Evolutionary conservation across 2,797 vertebrate genomes (phyloP).

Genomic region (Cercopithecus mitis): DNA sequence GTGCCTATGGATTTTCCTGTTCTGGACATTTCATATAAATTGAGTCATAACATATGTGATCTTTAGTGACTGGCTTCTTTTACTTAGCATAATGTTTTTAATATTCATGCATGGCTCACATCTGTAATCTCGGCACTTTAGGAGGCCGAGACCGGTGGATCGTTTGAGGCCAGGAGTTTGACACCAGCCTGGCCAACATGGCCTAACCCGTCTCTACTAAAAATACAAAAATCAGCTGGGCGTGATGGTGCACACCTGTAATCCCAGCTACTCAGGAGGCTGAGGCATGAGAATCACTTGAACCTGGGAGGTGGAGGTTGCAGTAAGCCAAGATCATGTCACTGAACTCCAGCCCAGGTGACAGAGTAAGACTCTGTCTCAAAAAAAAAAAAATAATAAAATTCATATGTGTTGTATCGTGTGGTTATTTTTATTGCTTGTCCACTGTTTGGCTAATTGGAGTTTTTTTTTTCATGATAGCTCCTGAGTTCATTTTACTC

Average conservation of each 20-base stretch:
- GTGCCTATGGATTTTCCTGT: not conserved
- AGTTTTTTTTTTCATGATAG: not conserved
- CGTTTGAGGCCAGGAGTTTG: not conserved
- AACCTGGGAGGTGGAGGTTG: not conserved
- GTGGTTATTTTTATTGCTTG: not conserved
- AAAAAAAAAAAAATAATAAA: not conserved
- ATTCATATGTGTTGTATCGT: not conserved
- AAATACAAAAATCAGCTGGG: not conserved
- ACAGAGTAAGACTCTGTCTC: not conserved
- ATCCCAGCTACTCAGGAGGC: not conserved
- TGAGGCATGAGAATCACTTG: not conserved
- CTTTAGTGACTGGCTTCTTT: not conserved
- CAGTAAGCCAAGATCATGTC: not conserved
- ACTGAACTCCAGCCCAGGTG: not conserved
- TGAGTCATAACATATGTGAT: not conserved
- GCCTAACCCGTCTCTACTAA: not conserved
- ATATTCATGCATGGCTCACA: not conserved
- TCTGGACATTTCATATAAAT: not conserved
- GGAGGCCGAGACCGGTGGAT: not conserved
- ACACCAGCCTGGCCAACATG: not conserved
- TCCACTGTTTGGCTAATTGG: not conserved
- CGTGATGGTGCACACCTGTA: not conserved
- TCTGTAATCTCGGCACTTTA: not conserved
- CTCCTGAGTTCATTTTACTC: not conserved
- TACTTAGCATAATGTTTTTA: not conserved